Base-by-base conservation (phyloP, 1,140 invertebrate species). In the Drosophila ogumai region DNA sequence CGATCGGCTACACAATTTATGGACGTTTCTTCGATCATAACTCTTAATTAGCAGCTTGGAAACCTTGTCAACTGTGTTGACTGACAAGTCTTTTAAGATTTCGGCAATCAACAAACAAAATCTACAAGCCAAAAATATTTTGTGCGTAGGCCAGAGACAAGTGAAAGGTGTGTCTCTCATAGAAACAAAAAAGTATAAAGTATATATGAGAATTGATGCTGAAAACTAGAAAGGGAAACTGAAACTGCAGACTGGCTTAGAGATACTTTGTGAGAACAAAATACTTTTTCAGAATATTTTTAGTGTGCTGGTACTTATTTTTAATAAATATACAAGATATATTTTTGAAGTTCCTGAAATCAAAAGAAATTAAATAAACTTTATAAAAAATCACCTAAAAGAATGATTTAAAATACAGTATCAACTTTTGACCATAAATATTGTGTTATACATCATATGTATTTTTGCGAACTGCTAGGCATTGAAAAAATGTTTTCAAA, bases 41-140 rank as follows among this genome's bases (percentile, higher is more conserved):
- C 84, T 87, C 84, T 87, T 87, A 87, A 87, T 87, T 87, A 87
- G 80, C 80, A 34, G 68, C 69, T 67, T 43, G 65, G 55, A 74
- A 90, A 88, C 85, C 84, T 90, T 87, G 84, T 87, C 84, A 87
- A 88, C 80, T 64, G 82, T 84, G 84, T 90, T 87, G 84, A 87
- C 82, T 90, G 84, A 87, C 84, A 87, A 87, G 80, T 84, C 84
- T 90, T 81, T 87, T 84, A 87, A 65, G 80, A 75, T 88, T 84
- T 88, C 76, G 79, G 54, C 84, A 88, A 82, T 87, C 84, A 74
- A 60, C 75, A 76, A 76, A 75, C 74, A 59, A 28, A 76, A 76
- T 69, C 66, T 67, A 44, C 17, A 73, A 69, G 56, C 46, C 41
- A 77, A 59, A 76, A 59, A 60, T 46, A 82, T 66, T 65, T 79